Percentiles rank a stretch among this genome's conserved stretches.
These are phyloP conservation scores for Tuberolachnus salignus DNA, from an alignment of 2,888 invertebrate species.

Conservation along the genomic window DNA sequence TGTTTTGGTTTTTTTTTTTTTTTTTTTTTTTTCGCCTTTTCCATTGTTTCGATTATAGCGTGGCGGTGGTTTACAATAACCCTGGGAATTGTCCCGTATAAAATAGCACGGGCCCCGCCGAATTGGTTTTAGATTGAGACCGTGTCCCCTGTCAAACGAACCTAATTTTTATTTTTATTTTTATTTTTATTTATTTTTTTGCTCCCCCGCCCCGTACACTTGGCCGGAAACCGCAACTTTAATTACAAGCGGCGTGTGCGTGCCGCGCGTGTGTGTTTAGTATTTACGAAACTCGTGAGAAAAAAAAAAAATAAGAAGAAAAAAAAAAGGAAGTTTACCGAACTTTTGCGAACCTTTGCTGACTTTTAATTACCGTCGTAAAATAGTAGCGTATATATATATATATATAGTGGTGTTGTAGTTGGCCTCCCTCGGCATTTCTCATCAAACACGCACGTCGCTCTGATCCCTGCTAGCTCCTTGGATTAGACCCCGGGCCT, in stretches of 20 bases:
- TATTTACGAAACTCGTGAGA: neutral
- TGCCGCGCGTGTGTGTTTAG: conserved; percentile 4
- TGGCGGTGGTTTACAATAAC: conserved; percentile 29
- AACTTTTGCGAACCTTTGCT: conserved; percentile 54
- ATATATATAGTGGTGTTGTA: neutral
- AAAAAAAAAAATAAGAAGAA: conserved; percentile 9
- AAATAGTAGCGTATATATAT: conserved; percentile 26
- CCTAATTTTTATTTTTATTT: too few relatives aligned
- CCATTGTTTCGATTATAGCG: neutral
- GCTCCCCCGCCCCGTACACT: neutral
- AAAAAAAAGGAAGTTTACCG: conserved; percentile 2
- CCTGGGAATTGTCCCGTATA: conserved; percentile 44
- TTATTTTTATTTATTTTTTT: too few relatives aligned
- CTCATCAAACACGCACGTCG: conserved; percentile 56
- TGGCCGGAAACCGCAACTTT: conserved; percentile 9
- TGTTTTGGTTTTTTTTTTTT: neutral
- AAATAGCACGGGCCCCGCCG: neutral
- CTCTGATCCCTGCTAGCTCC: conserved; percentile 22
- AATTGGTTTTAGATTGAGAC: conserved; percentile 48
- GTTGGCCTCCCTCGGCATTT: conserved; percentile 43
- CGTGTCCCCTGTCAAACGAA: conserved; percentile 10
- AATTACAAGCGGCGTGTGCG: conserved; percentile 26
- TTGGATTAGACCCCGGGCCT: conserved; percentile 54
- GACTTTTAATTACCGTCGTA: conserved; percentile 56
- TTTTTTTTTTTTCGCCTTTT: neutral